These are phyloP conservation scores for Acrobasis suavella DNA, from an alignment of 2,888 invertebrate genomes.

Conservation along the genomic window DNA sequence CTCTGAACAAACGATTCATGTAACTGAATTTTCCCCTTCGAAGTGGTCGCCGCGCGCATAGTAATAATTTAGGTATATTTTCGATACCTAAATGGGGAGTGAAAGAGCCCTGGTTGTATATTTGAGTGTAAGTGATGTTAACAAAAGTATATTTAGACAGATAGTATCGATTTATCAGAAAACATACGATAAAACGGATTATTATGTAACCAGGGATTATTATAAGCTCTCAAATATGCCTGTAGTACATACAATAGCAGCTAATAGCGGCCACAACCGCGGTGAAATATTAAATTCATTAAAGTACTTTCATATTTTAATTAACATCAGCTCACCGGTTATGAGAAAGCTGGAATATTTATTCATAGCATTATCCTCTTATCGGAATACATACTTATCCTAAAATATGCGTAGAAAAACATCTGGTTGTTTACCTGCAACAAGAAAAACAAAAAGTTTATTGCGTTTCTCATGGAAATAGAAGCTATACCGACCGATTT, in stretches of 20 bases:
- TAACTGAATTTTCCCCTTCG: too few relatives aligned
- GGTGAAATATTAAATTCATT: conserved; percentile 21
- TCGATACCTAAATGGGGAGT: too few relatives aligned
- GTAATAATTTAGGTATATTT: too few relatives aligned
- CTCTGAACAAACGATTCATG: too few relatives aligned
- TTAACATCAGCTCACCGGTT: not conserved
- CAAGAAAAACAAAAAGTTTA: too few relatives aligned
- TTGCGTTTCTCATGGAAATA: too few relatives aligned
- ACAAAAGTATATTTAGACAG: too few relatives aligned
- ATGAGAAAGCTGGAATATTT: not conserved
- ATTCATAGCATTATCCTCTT: not conserved
- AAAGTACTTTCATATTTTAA: conserved; percentile 17
- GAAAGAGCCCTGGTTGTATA: too few relatives aligned
- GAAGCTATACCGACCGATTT: too few relatives aligned
- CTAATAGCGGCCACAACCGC: not conserved
- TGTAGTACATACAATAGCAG: not conserved
- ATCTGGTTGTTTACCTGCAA: too few relatives aligned
- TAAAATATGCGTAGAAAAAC: not conserved
- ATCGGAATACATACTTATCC: not conserved
- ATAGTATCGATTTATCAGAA: conserved; percentile 28
- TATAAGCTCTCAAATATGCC: not conserved
- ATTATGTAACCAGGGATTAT: not conserved
- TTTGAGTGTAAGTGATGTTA: too few relatives aligned
- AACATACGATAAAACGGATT: conserved; percentile 26
- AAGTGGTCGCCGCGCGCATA: too few relatives aligned